Evolutionary conservation across 2,888 invertebrate species (phyloP), one percentile per base, ranked within the genome.

Genomic region (Lysandra bellargus): DNA sequence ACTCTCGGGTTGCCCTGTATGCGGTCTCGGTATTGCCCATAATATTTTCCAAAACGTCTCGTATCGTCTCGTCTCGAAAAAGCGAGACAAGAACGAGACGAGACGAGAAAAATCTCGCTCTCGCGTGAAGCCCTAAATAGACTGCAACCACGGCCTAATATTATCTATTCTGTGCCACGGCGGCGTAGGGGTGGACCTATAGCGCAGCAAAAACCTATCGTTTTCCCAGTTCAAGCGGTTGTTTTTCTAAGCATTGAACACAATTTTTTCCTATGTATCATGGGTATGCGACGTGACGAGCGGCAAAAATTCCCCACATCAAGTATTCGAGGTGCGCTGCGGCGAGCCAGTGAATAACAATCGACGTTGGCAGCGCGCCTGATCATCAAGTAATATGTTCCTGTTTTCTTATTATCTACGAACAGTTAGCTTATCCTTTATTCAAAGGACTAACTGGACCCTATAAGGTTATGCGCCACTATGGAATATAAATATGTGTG

Each of bases 291-390:
- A 79, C 60, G 73, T 53, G 53, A 23, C 69, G 49, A 79, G 88
- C 87, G 88, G 88, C 87, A 87, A 90, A 89, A 92, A 94, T 92
- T 93, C 92, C 92, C 90, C 90, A 87, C 92, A 92, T 92, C 90
- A 88, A 86, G 91, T 88, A 94, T 93, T 90, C 92, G 87, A 82
- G 87, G 86, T 87, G 88, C 90, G 92, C 89, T 85, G 85, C 84
- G 85, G 86, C 84, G 87, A 85, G 87, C 86, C 87, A 85, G 87
- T 89, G 92, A 91, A 92, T 93, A 92, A 92, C 92, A 93, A 93
- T 92, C 90, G 89, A 84, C 84, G 88, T 89, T 92, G 92, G 92
- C 91, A 91, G 87, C 82, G 85, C 84, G 87, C 88, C 86, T 85
- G 82, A 84, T 87, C 87, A 88, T 88, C 82, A 78, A 49, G 79